These are phyloP conservation scores for Drosophila rufa DNA, from an alignment of 1,140 invertebrate genomes.

Conservation along the genomic window DNA sequence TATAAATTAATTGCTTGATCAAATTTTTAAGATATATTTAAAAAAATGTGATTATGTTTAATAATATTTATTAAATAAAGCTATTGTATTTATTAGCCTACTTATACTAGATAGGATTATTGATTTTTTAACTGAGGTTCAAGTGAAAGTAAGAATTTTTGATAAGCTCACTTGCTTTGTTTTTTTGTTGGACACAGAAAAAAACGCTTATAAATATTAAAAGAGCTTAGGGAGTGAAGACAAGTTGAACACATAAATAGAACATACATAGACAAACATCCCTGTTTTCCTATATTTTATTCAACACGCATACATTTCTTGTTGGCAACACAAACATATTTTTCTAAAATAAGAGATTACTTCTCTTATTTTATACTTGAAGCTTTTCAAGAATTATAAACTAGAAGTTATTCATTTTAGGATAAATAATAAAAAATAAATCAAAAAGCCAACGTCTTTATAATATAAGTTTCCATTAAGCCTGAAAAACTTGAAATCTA, in stretches of 20 bases:
- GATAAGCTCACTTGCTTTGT: background rate
- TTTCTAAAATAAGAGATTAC: background rate
- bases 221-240: background rate
- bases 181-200: background rate
- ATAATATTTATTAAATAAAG: background rate
- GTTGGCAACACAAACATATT: no score
- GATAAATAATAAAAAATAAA: no score
- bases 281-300: background rate
- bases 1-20: no score
- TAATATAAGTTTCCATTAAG: background rate
- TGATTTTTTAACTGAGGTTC: background rate
- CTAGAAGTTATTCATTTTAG: background rate
- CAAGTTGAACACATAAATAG: conserved; percentile 1
- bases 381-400: no score
- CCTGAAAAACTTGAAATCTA: no score
- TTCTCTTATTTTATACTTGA: no score
- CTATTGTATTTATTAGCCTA: background rate
- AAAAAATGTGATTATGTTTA: no score
- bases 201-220: conserved; percentile 8
- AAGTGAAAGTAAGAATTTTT: background rate
- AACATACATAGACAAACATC: background rate
- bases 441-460: no score
- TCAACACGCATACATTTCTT: background rate
- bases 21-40: no score
- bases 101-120: background rate